Evolutionary conservation across 2,888 invertebrate species (phyloP).

Genomic region (Chydorus sphaericus): DNA sequence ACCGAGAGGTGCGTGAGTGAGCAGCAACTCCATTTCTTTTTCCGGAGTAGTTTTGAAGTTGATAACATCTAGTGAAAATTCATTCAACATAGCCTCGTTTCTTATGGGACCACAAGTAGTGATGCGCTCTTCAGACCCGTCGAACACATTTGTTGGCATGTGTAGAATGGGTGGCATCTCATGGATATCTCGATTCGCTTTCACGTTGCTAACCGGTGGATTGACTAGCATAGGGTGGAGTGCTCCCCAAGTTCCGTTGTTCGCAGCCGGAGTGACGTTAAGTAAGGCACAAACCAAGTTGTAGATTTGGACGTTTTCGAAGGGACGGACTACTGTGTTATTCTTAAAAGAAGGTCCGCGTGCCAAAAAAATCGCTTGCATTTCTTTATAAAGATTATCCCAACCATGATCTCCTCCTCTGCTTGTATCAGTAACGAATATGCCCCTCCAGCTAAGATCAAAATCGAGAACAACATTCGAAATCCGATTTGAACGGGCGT

Average conservation of each 20-base stretch:
- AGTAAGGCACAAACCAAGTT: conserved; percentile 29
- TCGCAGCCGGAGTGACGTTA: conserved; percentile 26
- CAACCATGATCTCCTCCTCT: conserved; percentile 8
- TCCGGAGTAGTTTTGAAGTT: neutral
- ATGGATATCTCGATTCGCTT: neutral
- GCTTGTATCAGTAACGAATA: neutral
- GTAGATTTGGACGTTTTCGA: conserved; percentile 33
- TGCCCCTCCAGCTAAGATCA: conserved; percentile 7
- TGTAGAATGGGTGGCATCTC: neutral
- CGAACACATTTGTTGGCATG: neutral
- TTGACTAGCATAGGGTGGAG: conserved; percentile 26
- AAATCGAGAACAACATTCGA: conserved; percentile 8
- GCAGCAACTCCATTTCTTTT: neutral
- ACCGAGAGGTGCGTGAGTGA: neutral
- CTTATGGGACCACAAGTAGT: no score
- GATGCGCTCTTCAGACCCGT: neutral
- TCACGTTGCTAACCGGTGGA: conserved; percentile 16
- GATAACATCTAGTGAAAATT: neutral
- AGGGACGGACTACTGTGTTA: conserved; percentile 24
- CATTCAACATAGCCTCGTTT: no score
- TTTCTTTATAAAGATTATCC: conserved; percentile 10
- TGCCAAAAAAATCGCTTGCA: conserved; percentile 25
- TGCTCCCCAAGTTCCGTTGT: conserved; percentile 32
- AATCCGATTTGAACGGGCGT: neutral
- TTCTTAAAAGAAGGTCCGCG: conserved; percentile 30